These are phyloP conservation scores for Melanerpes formicivorus DNA, from an alignment of 2,113 vertebrate species.

Conservation along the genomic window DNA sequence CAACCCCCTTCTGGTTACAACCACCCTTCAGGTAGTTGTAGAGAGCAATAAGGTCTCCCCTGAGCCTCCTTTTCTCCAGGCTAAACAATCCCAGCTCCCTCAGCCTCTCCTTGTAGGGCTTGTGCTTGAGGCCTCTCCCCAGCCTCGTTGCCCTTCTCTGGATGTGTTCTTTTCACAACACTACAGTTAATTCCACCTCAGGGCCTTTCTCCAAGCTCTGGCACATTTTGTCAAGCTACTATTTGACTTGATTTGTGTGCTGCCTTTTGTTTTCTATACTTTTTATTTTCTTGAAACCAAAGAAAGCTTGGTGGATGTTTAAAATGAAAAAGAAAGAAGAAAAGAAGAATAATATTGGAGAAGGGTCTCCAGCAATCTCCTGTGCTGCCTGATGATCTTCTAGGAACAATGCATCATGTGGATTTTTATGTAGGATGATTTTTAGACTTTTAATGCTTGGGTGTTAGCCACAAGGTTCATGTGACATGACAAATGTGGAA, in stretches of 20 bases:
- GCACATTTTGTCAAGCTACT: not conserved
- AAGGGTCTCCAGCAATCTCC: not conserved
- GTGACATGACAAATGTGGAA: slow-evolving; percentile 57
- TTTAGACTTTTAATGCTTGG: slow-evolving; percentile 25
- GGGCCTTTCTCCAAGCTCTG: not conserved
- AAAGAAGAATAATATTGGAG: not conserved
- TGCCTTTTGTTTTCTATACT: not conserved
- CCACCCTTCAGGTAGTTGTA: too few species aligned
- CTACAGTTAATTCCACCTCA: not conserved
- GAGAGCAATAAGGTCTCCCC: too few species aligned
- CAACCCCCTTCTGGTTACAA: too few species aligned
- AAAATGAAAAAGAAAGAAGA: too few species aligned
- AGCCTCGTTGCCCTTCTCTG: too few species aligned
- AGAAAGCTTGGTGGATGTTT: not conserved
- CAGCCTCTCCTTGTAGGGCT: too few species aligned
- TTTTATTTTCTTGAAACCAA: not conserved
- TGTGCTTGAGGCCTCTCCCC: too few species aligned
- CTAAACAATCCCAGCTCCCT: too few species aligned
- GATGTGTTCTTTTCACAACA: too few species aligned
- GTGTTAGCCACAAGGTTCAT: slow-evolving; percentile 45
- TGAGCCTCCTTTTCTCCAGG: too few species aligned
- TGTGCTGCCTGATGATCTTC: slow-evolving; percentile 27
- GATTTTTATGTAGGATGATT: slow-evolving; percentile 49
- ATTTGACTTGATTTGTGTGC: not conserved
- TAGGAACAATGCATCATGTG: slow-evolving; percentile 52